A percentile compares a stretch with the other conserved stretches of the same genome.
Conservation (phyloP, 2,888 invertebrate genomes). For the Acanthosepion esculentum region DNA sequence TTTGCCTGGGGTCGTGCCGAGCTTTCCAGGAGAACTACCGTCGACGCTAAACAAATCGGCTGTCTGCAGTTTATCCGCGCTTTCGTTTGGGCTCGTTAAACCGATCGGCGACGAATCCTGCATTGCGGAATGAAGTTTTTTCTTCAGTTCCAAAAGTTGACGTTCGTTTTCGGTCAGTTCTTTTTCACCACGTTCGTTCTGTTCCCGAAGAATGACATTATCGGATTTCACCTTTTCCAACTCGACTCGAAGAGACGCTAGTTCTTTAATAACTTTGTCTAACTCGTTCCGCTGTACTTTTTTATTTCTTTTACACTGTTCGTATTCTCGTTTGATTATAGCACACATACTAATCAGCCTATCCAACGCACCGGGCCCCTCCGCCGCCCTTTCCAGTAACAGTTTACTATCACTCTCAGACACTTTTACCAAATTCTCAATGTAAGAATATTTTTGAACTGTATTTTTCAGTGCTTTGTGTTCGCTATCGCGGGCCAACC, state of each 20-base stretch:
- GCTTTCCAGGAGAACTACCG: no score
- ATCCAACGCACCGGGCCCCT: background rate
- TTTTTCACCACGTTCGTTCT: background rate
- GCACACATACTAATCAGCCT: background rate
- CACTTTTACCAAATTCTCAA: no score
- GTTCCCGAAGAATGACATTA: background rate
- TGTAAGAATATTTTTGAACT: no score
- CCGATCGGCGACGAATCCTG: no score
- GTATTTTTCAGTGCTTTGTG: no score
- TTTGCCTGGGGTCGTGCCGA: no score
- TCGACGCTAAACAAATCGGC: no score
- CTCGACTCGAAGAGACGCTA: background rate
- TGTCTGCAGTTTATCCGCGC: no score
- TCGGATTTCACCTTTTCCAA: background rate
- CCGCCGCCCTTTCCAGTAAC: background rate
- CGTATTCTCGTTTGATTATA: constrained; percentile 38
- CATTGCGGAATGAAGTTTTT: no score
- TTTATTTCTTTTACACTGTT: background rate
- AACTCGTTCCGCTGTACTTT: background rate
- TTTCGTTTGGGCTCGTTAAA: no score
- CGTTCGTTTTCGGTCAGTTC: background rate
- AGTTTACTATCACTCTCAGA: background rate
- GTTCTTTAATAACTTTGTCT: background rate
- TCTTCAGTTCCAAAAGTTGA: no score
- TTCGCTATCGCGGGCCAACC: no score